Percentiles rank a stretch among this genome's conserved stretches.
These are phyloP conservation scores for Chrysochloris asiatica DNA, from an alignment of 2,113 vertebrate species.

Conservation along the genomic window DNA sequence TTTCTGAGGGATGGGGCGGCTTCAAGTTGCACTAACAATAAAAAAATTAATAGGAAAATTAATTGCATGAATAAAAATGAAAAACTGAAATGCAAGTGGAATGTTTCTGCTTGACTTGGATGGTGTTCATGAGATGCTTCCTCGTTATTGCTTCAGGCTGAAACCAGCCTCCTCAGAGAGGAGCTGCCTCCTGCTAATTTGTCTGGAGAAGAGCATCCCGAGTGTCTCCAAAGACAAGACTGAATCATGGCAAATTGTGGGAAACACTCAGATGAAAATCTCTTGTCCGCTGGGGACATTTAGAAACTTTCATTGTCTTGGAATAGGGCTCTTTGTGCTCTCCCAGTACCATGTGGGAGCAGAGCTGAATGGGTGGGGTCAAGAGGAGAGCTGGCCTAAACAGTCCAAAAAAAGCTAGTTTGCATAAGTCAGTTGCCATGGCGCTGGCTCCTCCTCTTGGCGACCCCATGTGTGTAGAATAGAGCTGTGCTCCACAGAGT, in stretches of 20 bases:
- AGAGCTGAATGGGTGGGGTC: constrained; percentile 11
- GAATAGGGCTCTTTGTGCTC: constrained; percentile 56
- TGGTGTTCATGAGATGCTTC: not conserved
- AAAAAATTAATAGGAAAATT: constrained; percentile 24
- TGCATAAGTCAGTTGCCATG: not conserved
- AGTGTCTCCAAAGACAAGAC: constrained; percentile 49
- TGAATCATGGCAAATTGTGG: constrained; percentile 53
- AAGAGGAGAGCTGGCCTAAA: constrained; percentile 45
- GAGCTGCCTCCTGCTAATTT: constrained; percentile 38
- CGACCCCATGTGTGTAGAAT: not conserved
- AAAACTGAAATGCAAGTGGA: too few relatives aligned
- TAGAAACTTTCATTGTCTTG: constrained; percentile 62
- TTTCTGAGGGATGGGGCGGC: not conserved
- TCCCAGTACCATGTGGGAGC: constrained; percentile 68
- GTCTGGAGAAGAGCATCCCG: constrained; percentile 43
- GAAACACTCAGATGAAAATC: constrained; percentile 76
- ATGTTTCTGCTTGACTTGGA: not conserved
- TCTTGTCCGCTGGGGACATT: constrained; percentile 62
- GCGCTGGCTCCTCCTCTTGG: not conserved
- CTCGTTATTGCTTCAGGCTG: not conserved
- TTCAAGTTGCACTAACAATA: constrained; percentile 11
- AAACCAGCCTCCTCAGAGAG: constrained; percentile 12
- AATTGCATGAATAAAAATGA: not conserved
- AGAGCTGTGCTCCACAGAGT: not conserved
- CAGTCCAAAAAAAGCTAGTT: not conserved